Conservation (phyloP, 37 sponge, comb jelly and placozoan genomes). For the Amphimedon queenslandica region DNA sequence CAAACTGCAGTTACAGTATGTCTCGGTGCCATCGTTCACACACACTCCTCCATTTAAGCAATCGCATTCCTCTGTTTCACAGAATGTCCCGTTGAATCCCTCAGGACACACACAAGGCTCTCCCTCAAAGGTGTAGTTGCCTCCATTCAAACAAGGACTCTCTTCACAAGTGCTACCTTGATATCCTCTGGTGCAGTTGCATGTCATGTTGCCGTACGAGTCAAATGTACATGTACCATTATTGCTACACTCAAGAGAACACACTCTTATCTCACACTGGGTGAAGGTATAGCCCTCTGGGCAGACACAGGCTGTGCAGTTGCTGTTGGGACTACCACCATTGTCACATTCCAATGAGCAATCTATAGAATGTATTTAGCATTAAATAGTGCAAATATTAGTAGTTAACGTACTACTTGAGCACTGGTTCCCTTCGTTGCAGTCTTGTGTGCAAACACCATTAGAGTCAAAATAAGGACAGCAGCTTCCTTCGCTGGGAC, state of each 20-base stretch:
- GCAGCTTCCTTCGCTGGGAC: not conserved
- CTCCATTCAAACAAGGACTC: conserved; percentile 7
- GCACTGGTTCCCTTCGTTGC: not conserved
- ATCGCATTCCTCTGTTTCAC: not conserved
- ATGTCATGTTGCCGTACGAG: no score
- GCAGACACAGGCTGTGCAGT: not conserved
- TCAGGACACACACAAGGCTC: conserved; percentile 6
- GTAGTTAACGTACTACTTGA: not conserved
- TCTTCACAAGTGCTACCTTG: not conserved
- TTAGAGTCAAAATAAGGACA: not conserved
- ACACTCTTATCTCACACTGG: not conserved
- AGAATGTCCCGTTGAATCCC: not conserved
- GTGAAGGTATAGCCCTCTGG: not conserved
- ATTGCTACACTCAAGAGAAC: not conserved
- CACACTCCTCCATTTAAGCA: not conserved
- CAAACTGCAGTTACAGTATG: not conserved
- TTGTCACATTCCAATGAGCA: conserved; percentile 3
- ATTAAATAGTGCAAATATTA: not conserved
- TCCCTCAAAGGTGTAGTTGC: not conserved
- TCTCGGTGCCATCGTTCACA: not conserved
- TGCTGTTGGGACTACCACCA: conserved; percentile 1
- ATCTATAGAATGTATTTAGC: not conserved
- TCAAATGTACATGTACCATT: no score
- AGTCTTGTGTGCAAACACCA: not conserved
- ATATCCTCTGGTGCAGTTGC: not conserved